Evolutionary conservation across 2,113 vertebrate species (phyloP).

Genomic region (Chamaetylas fuelleborni): DNA sequence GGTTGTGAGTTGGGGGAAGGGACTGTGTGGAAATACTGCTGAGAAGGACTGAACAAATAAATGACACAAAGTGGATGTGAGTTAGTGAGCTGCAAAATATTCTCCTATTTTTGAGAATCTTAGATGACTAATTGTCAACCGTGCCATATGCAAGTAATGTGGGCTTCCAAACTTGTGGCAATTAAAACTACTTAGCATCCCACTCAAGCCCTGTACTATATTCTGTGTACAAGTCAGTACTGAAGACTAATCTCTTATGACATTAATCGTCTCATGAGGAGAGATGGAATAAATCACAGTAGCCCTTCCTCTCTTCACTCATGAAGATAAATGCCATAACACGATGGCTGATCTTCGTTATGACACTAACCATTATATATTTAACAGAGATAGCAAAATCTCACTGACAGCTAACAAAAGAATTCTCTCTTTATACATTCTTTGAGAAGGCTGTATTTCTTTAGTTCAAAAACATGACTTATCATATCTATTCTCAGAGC

Average conservation of each 20-base stretch:
- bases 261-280: conserved; percentile 63
- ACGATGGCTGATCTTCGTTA: conserved; percentile 65
- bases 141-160: conserved; percentile 39
- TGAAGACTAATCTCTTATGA: conserved; percentile 55
- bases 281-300: conserved; percentile 54
- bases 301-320: conserved; percentile 65
- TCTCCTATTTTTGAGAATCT: conserved; percentile 37
- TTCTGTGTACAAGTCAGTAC: conserved; percentile 32
- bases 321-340: conserved; percentile 67
- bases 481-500: conserved; percentile 34
- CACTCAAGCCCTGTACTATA: conserved; percentile 10
- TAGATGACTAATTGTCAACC: conserved; percentile 46
- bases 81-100: conserved; percentile 22
- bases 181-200: conserved; percentile 43
- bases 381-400: conserved; percentile 67
- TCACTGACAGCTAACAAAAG: conserved; percentile 66
- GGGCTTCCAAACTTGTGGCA: conserved; percentile 29
- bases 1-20: not conserved
- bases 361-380: conserved; percentile 71
- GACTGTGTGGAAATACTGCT: not conserved
- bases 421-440: conserved; percentile 51
- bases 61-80: not conserved
- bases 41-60: not conserved
- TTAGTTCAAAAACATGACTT: conserved; percentile 45
- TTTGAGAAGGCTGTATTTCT: conserved; percentile 31